These are phyloP conservation scores for Pteropus alecto DNA, from an alignment of 2,113 vertebrate species.

Conservation along the genomic window DNA sequence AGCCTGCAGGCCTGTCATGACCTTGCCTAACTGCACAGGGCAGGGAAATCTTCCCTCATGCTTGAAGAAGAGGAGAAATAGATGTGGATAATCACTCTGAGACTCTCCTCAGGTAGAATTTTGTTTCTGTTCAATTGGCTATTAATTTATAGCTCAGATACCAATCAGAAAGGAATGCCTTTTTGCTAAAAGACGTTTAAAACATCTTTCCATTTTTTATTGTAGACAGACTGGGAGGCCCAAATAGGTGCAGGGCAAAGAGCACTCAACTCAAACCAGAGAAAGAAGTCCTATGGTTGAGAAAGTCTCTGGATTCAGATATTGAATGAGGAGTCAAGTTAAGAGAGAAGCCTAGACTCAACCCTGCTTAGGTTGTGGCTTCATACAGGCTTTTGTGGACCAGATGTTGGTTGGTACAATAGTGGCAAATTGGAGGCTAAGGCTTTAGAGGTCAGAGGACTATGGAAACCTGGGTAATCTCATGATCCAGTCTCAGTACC, in stretches of 20 bases:
- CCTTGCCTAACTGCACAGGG: background rate
- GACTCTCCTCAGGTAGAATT: background rate
- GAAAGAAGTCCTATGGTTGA: background rate
- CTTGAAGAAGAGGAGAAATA: background rate
- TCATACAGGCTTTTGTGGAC: background rate
- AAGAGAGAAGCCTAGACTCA: background rate
- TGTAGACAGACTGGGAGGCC: accelerated
- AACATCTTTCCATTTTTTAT: background rate
- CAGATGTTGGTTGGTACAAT: background rate
- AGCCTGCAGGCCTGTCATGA: background rate
- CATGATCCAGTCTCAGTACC: background rate
- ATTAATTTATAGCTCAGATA: background rate
- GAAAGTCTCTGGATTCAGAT: background rate
- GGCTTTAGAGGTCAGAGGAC: background rate
- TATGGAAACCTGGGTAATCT: background rate
- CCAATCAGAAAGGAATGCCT: background rate
- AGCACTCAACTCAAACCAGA: background rate
- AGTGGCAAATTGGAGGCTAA: no score
- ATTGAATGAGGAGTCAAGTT: background rate
- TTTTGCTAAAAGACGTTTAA: background rate
- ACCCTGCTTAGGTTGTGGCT: no score
- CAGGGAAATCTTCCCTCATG: background rate
- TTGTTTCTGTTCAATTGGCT: background rate
- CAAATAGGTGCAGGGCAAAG: no score
- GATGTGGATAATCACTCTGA: background rate